phyloP scores from a whole-genome alignment of 2,888 invertebrate species.

The Odontothrips loti region DNA sequence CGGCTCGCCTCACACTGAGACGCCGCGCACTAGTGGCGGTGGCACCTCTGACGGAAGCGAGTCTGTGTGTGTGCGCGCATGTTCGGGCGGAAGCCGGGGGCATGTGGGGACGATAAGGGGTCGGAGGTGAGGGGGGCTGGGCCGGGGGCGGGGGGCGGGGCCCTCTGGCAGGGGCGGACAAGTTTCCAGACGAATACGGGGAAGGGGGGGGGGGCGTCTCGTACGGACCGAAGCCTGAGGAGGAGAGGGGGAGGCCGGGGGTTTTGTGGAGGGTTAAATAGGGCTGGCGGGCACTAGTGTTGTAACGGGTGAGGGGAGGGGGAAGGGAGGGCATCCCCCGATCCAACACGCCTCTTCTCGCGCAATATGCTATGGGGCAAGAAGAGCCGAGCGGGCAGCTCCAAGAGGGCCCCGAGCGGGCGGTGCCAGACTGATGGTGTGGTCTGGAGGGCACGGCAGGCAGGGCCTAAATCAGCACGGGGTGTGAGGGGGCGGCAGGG shows the following conservation, averaged over 20 bases:
- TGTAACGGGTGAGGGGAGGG: background rate
- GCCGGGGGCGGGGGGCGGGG: background rate
- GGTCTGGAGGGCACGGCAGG: background rate
- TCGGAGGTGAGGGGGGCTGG: background rate
- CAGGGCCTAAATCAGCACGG: background rate
- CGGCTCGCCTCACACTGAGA: too few relatives aligned
- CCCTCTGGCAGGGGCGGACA: background rate
- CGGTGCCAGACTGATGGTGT: too few relatives aligned
- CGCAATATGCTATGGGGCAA: too few relatives aligned
- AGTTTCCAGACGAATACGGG: background rate
- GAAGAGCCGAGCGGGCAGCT: too few relatives aligned
- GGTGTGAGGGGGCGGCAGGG: background rate
- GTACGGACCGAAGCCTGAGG: too few relatives aligned
- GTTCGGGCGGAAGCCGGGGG: background rate
- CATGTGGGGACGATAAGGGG: background rate
- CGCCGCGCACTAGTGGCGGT: too few relatives aligned
- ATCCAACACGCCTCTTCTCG: too few relatives aligned
- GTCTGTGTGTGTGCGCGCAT: background rate
- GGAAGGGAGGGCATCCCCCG: too few relatives aligned
- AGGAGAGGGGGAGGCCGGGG: background rate
- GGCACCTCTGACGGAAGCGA: background rate
- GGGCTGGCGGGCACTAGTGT: background rate
- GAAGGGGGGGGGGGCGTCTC: background rate
- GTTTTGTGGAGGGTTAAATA: background rate
- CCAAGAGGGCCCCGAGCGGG: background rate